Evolutionary conservation across 2,888 invertebrate genomes (phyloP).

Genomic region (Didymodactylos carnosus): DNA sequence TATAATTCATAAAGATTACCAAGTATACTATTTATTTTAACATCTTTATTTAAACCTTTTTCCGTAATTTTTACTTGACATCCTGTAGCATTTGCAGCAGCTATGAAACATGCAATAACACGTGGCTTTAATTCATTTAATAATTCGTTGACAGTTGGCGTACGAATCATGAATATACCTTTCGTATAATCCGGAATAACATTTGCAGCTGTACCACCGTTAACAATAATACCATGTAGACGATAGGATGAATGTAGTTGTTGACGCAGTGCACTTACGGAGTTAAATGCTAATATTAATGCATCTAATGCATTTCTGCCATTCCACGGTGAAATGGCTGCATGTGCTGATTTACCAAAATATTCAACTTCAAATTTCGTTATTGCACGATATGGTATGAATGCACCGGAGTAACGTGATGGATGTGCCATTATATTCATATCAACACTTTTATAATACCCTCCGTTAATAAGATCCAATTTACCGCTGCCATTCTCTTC

Average conservation of each 20-base stretch:
- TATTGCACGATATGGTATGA: too few relatives aligned
- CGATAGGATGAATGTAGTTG: conserved; percentile 10
- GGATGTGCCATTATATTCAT: conserved; percentile 26
- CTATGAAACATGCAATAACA: conserved; percentile 21
- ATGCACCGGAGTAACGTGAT: too few relatives aligned
- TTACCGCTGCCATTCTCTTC: conserved; percentile 25
- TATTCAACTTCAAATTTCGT: too few relatives aligned
- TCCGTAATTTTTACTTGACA: conserved; percentile 24
- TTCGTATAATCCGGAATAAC: conserved; percentile 24
- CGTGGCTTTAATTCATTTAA: conserved; percentile 20
- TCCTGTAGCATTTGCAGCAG: conserved; percentile 25
- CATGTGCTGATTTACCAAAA: conserved; percentile 21
- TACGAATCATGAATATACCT: conserved; percentile 22
- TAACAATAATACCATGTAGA: conserved; percentile 20
- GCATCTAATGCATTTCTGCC: not conserved
- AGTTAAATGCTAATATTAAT: conserved; percentile 9
- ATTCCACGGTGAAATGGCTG: conserved; percentile 18
- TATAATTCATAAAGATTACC: too few relatives aligned
- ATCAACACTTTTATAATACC: conserved; percentile 22
- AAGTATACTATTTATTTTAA: too few relatives aligned
- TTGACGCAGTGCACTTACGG: conserved; percentile 4
- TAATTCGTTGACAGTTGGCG: conserved; percentile 22
- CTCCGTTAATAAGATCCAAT: conserved; percentile 20
- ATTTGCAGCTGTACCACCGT: conserved; percentile 23
- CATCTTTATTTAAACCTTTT: too few relatives aligned